phyloP scores from a whole-genome alignment of 1,140 invertebrate genomes.

The Zaprionus davidi region DNA sequence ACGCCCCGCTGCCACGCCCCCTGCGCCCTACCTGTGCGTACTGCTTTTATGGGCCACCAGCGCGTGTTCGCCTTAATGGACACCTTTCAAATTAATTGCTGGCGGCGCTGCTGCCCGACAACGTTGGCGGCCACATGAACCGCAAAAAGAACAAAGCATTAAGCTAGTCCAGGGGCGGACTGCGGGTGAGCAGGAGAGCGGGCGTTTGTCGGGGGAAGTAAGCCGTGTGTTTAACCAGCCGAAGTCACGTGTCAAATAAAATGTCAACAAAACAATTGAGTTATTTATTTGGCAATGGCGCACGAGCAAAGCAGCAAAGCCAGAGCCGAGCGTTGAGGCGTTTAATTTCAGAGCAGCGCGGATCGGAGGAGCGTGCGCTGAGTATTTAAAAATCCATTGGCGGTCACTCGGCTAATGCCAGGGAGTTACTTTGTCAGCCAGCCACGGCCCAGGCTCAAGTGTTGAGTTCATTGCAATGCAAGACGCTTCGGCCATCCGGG shows the following conservation, averaged over 20 bases:
- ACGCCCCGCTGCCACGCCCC: conserved; percentile 9
- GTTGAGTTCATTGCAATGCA: conserved; percentile 79
- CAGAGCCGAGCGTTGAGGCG: conserved; percentile 37
- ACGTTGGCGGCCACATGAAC: conserved; percentile 72
- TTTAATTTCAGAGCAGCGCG: conserved; percentile 63
- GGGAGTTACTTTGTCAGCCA: conserved; percentile 76
- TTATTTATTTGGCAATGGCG: conserved; percentile 74
- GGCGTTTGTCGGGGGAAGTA: conserved; percentile 10
- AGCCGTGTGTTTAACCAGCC: conserved; percentile 75
- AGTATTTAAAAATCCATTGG: conserved; percentile 83
- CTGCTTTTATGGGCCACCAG: conserved; percentile 51
- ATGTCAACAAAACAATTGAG: conserved; percentile 83
- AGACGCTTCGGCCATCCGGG: conserved; percentile 36
- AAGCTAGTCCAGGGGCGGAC: conserved; percentile 24
- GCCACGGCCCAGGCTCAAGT: conserved; percentile 57
- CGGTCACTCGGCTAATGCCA: conserved; percentile 72
- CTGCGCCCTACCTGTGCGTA: conserved; percentile 20
- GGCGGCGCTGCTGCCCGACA: conserved; percentile 37
- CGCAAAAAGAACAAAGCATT: conserved; percentile 82
- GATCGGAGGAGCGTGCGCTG: conserved; percentile 55
- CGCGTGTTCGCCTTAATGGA: conserved; percentile 78
- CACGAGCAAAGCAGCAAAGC: conserved; percentile 11
- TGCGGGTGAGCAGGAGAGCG: background rate
- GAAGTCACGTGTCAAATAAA: conserved; percentile 82
- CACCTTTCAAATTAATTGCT: conserved; percentile 81